Percentiles rank a stretch among this genome's conserved stretches.
These are phyloP conservation scores for Rhabdophis nuchalis DNA, from an alignment of 2,797 vertebrate species.

Conservation along the genomic window DNA sequence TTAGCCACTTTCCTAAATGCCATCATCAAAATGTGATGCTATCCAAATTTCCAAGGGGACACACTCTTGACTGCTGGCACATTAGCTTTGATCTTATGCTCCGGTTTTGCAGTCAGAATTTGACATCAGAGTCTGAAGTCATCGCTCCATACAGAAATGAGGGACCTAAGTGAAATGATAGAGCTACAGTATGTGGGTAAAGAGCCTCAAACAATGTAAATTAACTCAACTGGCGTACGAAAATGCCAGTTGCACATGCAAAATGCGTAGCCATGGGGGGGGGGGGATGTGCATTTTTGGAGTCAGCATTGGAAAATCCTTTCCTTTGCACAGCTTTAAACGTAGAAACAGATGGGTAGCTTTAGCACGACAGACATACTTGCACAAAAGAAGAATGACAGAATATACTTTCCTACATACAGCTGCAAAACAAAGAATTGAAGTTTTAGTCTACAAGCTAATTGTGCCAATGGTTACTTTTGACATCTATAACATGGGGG, in stretches of 20 bases:
- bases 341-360: conserved; percentile 29
- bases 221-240: neutral
- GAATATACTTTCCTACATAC: conserved; percentile 31
- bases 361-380: conserved; percentile 19
- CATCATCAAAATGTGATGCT: neutral
- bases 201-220: neutral
- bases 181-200: neutral
- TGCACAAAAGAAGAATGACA: conserved; percentile 18
- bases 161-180: neutral
- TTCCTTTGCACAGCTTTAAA: neutral
- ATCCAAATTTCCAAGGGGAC: neutral
- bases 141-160: neutral
- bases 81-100: neutral
- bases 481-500: conserved; percentile 57
- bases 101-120: conserved; percentile 1
- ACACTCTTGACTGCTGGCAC: neutral
- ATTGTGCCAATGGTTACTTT: conserved; percentile 59
- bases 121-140: neutral
- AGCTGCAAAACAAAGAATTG: conserved; percentile 63
- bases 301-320: neutral
- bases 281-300: neutral
- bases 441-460: conserved; percentile 62
- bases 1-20: neutral
- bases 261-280: neutral
- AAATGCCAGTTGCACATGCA: neutral